phyloP scores from a whole-genome alignment of 1,140 invertebrate species.

The Drepana arcuata region DNA sequence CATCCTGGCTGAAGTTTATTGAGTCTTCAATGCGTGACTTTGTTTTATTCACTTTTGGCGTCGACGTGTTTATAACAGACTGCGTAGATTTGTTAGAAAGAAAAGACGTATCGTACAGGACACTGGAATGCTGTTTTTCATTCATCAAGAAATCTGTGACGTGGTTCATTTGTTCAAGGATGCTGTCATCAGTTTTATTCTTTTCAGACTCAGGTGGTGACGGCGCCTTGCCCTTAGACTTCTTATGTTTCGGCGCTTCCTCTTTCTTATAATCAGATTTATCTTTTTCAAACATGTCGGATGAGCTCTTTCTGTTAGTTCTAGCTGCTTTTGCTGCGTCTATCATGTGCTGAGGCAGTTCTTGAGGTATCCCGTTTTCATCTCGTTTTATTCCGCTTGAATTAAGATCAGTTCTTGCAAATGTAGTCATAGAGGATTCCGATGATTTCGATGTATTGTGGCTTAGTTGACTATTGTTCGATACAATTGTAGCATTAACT shows the following conservation, averaged over 20 bases:
- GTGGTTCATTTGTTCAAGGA: conserved; percentile 53
- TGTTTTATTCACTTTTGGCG: conserved; percentile 54
- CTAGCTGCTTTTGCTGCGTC: conserved; percentile 79
- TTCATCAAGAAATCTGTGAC: conserved; percentile 51
- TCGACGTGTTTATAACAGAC: conserved; percentile 51
- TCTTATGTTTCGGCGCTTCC: conserved; percentile 58
- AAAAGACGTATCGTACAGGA: conserved; percentile 36
- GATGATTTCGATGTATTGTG: conserved; percentile 36
- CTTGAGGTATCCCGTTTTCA: conserved; percentile 74
- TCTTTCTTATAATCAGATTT: conserved; percentile 55
- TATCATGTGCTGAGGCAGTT: conserved; percentile 79
- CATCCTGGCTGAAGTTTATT: conserved; percentile 62
- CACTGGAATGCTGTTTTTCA: conserved; percentile 58
- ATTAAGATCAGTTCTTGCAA: conserved; percentile 58
- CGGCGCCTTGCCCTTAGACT: conserved; percentile 82
- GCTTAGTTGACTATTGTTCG: conserved; percentile 28
- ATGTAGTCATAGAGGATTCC: conserved; percentile 33
- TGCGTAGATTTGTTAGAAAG: conserved; percentile 13
- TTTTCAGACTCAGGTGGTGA: conserved; percentile 73
- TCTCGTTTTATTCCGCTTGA: conserved; percentile 74
- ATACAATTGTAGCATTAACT: too few species aligned
- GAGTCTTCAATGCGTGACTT: conserved; percentile 52
- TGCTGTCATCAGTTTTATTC: conserved; percentile 61
- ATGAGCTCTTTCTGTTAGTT: conserved; percentile 75
- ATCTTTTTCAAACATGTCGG: conserved; percentile 23